Base-by-base conservation (phyloP, 2,797 vertebrate species). In the Siniperca undulata region DNA sequence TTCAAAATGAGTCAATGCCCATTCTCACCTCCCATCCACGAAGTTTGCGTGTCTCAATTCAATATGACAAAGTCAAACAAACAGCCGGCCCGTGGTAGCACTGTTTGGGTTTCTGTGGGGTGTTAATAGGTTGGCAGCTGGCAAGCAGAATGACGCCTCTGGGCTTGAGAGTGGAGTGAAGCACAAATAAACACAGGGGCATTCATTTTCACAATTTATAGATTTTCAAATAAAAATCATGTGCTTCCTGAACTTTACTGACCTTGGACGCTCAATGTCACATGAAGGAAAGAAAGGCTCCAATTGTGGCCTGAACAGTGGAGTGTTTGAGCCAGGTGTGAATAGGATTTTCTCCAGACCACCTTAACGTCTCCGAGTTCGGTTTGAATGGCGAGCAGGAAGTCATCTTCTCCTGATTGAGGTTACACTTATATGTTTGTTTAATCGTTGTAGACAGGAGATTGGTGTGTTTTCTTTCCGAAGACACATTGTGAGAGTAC, bases 131-230 rank as follows among this genome's bases (percentile, higher is more conserved):
- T 74, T 88, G 79, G 84, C 91, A 90, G 91, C 89, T 92, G 94
- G 91, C 88, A 82, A 20, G 68, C 55, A 53, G 81, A 86, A 70
- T 7, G 73, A 79, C 88, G 83, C 86, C 88, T 89, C 79, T 73
- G 81, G 81, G 78, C 80, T 83, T 46, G 69, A 81, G 85, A 91
- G 84, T 59, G 52, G 77, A 74, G 69, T 27, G 58, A 76, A 94
- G 85, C 86, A 85, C 90, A 94, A 93, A 95, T 95, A 95, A 95
- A 95, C 92, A 93, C 86, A 78, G 85, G 61, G 71, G 88, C 90
- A 69, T 93, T 94, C 90, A 85, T 93, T 94, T 94, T 93, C 91
- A 86, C 87, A 90, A 93, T 93, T 95, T 94, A 94, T 94, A 93
- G 91, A 92, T 94, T 93, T 91, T 94, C 75, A 93, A 91, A 93